phyloP scores from a whole-genome alignment of 2,797 vertebrate genomes.

The Lepus townsendii region DNA sequence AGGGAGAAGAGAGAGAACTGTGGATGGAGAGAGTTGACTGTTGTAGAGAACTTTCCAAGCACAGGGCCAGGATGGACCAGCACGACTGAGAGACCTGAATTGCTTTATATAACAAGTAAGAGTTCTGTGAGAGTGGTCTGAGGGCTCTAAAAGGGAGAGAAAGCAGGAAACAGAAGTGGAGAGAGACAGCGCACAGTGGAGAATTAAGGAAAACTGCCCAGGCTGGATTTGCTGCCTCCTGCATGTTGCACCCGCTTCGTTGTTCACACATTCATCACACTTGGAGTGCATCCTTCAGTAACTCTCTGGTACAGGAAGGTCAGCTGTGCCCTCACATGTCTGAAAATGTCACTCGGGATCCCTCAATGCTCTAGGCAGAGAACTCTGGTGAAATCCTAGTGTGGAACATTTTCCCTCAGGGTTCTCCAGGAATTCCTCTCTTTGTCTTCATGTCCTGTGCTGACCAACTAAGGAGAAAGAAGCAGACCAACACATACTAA shows the following conservation, averaged over 20 bases:
- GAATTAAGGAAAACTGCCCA: accelerated
- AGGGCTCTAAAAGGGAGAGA: background rate
- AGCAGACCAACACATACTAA: background rate
- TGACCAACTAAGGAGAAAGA: background rate
- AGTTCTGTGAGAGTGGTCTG: too few species aligned
- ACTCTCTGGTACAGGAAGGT: background rate
- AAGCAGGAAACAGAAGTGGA: background rate
- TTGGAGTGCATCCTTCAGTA: background rate
- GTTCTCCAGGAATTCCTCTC: background rate
- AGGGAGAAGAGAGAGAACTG: background rate
- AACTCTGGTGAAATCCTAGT: background rate
- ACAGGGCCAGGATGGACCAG: background rate
- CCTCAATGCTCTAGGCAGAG: background rate
- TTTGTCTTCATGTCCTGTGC: background rate
- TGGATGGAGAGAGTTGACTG: background rate
- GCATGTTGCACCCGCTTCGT: background rate
- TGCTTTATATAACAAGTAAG: background rate
- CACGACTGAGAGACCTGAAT: background rate
- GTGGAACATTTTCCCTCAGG: background rate
- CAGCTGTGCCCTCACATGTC: background rate
- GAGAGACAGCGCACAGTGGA: background rate
- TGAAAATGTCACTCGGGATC: background rate
- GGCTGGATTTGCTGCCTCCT: background rate
- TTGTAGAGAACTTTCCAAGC: background rate
- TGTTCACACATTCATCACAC: background rate